Evolutionary conservation across 2,888 invertebrate species (phyloP), one percentile per base, ranked within the genome.

Genomic region (Gibbula magus): DNA sequence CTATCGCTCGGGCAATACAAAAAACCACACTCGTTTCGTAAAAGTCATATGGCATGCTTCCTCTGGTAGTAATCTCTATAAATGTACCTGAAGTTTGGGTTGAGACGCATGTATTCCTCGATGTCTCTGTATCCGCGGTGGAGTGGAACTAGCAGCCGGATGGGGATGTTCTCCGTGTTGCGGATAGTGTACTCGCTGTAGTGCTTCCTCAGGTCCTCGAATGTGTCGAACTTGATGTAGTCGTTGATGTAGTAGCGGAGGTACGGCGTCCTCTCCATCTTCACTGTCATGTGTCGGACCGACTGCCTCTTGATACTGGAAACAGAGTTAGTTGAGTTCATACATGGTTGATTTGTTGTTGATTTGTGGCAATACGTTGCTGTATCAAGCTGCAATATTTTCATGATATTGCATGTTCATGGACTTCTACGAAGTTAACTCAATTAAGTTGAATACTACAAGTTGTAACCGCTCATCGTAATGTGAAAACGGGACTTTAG

Each of bases 91-190:
- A 45, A 45, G 45, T 45, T 45, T 1, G 45, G 45, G 45, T 61
- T 20, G 25, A 61, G 61, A 3, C 29, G 61, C 29, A 7, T 18
- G 29, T 61, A 61, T 2, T 25, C 61, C 25, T 61, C 61, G 1
- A 29, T 25, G 61, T 29, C 20, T 16, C 35, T 35, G 35, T 29
- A 29, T 8, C 51, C 25, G 61, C 75, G 73, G 22, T 52, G 25
- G 45, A 81, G 22, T 18, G 81, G 81, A 22, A 67, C 35, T 0
- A 79, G 53, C 8, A 81, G 77, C 13, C 54, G n/a, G 22, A 81
- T 77, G 51, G 73, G 67, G 25, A 81, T 74, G 35, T 75, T 54
- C 39, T 81, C 81, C 79, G 75, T 8, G 54, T 81, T 81, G 35
- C 77, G 51, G 51, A 81, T 81, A n/a, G 52, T 52, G 54, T 79